Evolutionary conservation across 1,140 invertebrate genomes (phyloP).

Genomic region (Aleiodes sp.): DNA sequence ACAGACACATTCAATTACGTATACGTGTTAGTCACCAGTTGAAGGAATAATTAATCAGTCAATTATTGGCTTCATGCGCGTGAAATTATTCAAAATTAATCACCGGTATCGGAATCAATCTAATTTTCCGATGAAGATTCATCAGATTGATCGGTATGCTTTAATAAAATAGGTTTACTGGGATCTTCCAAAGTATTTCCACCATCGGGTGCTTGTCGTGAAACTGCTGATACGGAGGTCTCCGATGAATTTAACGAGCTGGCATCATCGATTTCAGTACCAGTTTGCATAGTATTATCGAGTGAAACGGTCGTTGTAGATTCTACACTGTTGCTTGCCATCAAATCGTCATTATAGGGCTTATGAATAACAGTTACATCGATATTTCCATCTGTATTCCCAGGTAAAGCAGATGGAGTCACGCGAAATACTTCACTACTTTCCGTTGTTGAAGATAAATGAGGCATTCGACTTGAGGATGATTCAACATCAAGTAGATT

Average conservation of each 20-base stretch:
- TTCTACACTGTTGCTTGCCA: slow-evolving; percentile 45
- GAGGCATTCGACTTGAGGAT: slow-evolving; percentile 29
- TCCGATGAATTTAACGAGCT: slow-evolving; percentile 44
- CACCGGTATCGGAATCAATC: too few species aligned
- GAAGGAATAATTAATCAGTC: too few species aligned
- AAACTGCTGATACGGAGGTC: slow-evolving; percentile 49
- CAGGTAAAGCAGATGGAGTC: slow-evolving; percentile 47
- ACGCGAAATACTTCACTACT: slow-evolving; percentile 38
- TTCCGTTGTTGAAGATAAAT: not conserved
- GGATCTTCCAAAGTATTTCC: slow-evolving; percentile 59
- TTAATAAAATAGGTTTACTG: not conserved
- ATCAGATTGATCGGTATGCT: too few species aligned
- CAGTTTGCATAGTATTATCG: slow-evolving; percentile 43
- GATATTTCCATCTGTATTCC: slow-evolving; percentile 47
- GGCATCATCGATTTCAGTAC: slow-evolving; percentile 41
- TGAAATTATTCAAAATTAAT: too few species aligned
- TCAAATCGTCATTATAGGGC: slow-evolving; percentile 42
- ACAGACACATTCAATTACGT: too few species aligned
- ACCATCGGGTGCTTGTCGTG: slow-evolving; percentile 61
- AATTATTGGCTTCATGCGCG: too few species aligned
- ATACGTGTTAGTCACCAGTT: too few species aligned
- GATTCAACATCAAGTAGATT: slow-evolving; percentile 42
- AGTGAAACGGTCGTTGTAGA: slow-evolving; percentile 44
- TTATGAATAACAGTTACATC: slow-evolving; percentile 50
- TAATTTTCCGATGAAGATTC: too few species aligned